These are phyloP conservation scores for Pentalonia nigronervosa DNA, from an alignment of 1,140 invertebrate species.

Conservation along the genomic window DNA sequence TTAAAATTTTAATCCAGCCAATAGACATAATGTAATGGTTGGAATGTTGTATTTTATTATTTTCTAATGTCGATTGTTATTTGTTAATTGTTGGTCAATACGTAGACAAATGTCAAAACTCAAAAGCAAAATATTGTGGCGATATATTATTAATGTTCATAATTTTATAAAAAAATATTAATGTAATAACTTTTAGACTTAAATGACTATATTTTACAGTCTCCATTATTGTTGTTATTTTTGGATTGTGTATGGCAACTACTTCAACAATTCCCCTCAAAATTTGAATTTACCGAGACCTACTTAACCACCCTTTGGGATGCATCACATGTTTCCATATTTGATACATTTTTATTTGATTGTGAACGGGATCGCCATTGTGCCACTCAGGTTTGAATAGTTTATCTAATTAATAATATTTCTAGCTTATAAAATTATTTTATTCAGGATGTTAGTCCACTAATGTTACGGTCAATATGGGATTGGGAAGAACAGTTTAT, in stretches of 20 bases:
- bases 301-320: constrained; percentile 93
- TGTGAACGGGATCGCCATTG: constrained; percentile 74
- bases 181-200: not conserved
- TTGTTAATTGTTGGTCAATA: not conserved
- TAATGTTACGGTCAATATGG: constrained; percentile 79
- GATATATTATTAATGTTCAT: not conserved
- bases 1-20: not conserved
- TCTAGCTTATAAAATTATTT: not conserved
- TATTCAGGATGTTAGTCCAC: constrained; percentile 66
- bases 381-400: constrained; percentile 66
- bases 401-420: not conserved
- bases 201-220: constrained; percentile 65
- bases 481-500: constrained; percentile 84
- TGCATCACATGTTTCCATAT: constrained; percentile 82
- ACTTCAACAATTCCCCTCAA: constrained; percentile 82
- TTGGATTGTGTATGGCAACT: constrained; percentile 95
- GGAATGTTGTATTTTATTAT: not conserved
- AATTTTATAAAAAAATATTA: not conserved
- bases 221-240: constrained; percentile 88
- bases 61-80: not conserved
- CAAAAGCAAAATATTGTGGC: not conserved
- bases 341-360: constrained; percentile 93
- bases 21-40: not conserved
- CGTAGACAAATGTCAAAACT: not conserved
- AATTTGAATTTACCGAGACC: constrained; percentile 92